These are phyloP conservation scores for Drosophila pseudotalamancana DNA, from an alignment of 2,888 invertebrate species.

Conservation along the genomic window DNA sequence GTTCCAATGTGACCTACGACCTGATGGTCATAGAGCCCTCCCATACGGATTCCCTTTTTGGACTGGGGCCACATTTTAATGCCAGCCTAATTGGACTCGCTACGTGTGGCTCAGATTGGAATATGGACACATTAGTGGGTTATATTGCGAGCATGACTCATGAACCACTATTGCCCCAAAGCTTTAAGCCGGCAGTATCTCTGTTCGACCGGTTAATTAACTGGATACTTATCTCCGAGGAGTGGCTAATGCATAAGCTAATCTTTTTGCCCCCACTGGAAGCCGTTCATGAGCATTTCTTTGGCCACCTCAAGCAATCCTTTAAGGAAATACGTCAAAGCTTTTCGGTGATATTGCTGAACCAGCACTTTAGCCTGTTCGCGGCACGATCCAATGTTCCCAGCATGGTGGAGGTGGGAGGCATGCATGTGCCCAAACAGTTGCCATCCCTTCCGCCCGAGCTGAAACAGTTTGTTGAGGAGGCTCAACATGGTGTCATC, in stretches of 20 bases:
- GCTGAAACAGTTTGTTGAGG: slow-evolving; percentile 82
- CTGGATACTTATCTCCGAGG: slow-evolving; percentile 56
- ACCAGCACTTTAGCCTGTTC: slow-evolving; percentile 79
- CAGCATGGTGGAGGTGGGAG: slow-evolving; percentile 82
- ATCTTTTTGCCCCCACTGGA: slow-evolving; percentile 63
- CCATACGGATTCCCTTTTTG: slow-evolving; percentile 79
- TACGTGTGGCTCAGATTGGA: slow-evolving; percentile 69
- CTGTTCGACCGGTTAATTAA: slow-evolving; percentile 79
- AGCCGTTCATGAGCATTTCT: slow-evolving; percentile 54
- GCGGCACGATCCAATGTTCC: slow-evolving; percentile 78
- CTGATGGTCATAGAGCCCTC: slow-evolving; percentile 80
- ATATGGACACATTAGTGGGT: slow-evolving; percentile 68
- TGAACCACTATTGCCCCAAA: slow-evolving; percentile 62
- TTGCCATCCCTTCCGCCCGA: slow-evolving; percentile 69
- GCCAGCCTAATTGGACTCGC: slow-evolving; percentile 74
- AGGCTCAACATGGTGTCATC: slow-evolving; percentile 83
- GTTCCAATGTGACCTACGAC: slow-evolving; percentile 80
- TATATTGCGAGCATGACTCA: slow-evolving; percentile 68
- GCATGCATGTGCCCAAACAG: slow-evolving; percentile 79
- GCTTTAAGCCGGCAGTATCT: slow-evolving; percentile 67
- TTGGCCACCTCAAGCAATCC: slow-evolving; percentile 52
- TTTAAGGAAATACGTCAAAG: slow-evolving; percentile 60
- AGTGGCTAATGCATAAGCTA: slow-evolving; percentile 59
- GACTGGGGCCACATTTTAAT: slow-evolving; percentile 73
- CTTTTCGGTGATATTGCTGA: slow-evolving; percentile 77